Base-by-base conservation (phyloP, 1,140 invertebrate genomes). In the Psilanteris sp. region DNA sequence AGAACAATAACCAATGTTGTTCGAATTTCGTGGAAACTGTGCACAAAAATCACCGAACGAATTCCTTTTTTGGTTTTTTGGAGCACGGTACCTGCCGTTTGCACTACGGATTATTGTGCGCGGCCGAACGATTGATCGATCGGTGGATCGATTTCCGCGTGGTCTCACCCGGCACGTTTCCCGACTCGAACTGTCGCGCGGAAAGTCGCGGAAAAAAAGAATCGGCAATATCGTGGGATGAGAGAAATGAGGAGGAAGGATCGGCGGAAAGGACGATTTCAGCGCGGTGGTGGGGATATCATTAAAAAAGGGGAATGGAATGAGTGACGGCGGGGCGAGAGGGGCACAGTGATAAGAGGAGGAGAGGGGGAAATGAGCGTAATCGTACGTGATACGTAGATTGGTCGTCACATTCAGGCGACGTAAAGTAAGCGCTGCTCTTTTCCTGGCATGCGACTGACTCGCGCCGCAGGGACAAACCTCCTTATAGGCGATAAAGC, bases 401-500 rank as follows among this genome's bases (percentile, higher is more conserved):
- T 68, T 32, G 34, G 34, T 31, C 34, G 50, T 71, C 55, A 70
- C 57, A 55, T 68, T 70, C 64, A 46, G 29, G 27, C 61, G 64
- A 39, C 31, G 37, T 41, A 43, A 66, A 36, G 48, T 39, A 39
- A 54, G 44, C 46, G 32, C 32, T 46, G 46, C 24, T 71, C 67
- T 62, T 72, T 72, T 55, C 57, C 57, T 72, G 39, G 52, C 46
- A 20, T 46, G 14, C 41, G 36, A 70, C 57, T 66, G 74, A 72
- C 59, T 67, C 22, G 31, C 26, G 16, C 16, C 31, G 24, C 39
- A 14, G 14, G 57, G 57, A 41, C 57, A 64, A 62, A 72, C 48
- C 57, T 22, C 48, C 54, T 72, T 72, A 66, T 71, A 68, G 67
- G 13, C 39, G 48, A 71, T 62, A 62, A 71, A 62, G 26, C 43